phyloP scores from a whole-genome alignment of 2,888 invertebrate genomes.

The Agriopis aurantiaria region DNA sequence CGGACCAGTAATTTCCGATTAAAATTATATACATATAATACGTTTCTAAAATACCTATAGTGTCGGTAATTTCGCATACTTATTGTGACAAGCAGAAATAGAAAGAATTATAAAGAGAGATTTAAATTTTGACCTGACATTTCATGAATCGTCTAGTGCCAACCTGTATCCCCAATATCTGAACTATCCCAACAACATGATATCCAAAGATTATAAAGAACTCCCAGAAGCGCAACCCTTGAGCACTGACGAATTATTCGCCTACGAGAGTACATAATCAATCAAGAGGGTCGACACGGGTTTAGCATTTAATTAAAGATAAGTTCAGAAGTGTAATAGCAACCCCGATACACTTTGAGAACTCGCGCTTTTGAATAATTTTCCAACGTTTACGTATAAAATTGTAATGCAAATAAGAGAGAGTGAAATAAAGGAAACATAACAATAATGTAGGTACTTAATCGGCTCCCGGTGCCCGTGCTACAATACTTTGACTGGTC shows the following conservation, averaged over 20 bases:
- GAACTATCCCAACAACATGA: conserved; percentile 5
- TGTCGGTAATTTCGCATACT: too few relatives aligned
- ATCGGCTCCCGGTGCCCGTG: too few relatives aligned
- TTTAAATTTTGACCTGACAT: neutral
- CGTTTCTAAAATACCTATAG: too few relatives aligned
- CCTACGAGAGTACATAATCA: conserved; percentile 46
- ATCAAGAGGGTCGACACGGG: conserved; percentile 54
- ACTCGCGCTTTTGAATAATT: conserved; percentile 29
- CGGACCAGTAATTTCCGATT: too few relatives aligned
- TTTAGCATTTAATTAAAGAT: conserved; percentile 53
- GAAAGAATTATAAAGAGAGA: too few relatives aligned
- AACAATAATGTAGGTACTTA: neutral
- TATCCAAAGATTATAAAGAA: conserved; percentile 20
- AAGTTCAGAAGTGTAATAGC: conserved; percentile 35
- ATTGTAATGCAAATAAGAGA: conserved; percentile 11
- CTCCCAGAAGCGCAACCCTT: conserved; percentile 17
- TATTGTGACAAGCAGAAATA: neutral
- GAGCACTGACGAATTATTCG: conserved; percentile 8
- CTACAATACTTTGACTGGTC: too few relatives aligned
- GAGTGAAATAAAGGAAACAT: neutral
- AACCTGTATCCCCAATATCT: neutral
- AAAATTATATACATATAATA: too few relatives aligned
- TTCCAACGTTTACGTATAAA: conserved; percentile 11
- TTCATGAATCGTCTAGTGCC: neutral
- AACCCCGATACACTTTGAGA: conserved; percentile 23